A percentile compares a stretch with the other conserved stretches of the same genome.
These are phyloP conservation scores for Lomographa bimaculata DNA, from an alignment of 2,888 invertebrate genomes.

Conservation along the genomic window DNA sequence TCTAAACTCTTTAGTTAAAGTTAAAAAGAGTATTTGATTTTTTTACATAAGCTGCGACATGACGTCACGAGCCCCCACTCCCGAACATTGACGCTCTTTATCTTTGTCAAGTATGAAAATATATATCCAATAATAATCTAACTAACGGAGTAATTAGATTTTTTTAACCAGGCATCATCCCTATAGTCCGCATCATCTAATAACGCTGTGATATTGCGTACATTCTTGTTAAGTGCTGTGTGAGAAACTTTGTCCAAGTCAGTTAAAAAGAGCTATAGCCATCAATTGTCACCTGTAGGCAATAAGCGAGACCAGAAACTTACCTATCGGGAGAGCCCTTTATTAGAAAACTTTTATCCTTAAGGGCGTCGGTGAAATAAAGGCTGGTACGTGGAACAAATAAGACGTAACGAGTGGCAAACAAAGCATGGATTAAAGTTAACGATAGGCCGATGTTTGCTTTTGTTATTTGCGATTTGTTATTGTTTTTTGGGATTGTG, in stretches of 20 bases:
- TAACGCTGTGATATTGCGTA: conserved; percentile 34
- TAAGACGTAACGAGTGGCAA: conserved; percentile 68
- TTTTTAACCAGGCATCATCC: too few relatives aligned
- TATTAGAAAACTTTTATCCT: conserved; percentile 80
- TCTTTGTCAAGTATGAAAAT: too few relatives aligned
- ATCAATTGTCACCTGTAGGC: conserved; percentile 80
- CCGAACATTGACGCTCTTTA: too few relatives aligned
- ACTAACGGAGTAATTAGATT: too few relatives aligned
- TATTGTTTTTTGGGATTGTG: too few relatives aligned
- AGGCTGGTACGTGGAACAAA: conserved; percentile 75
- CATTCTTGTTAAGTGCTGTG: conserved; percentile 40
- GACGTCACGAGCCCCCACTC: too few relatives aligned
- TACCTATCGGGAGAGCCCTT: conserved; percentile 69
- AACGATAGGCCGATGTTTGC: conserved; percentile 32
- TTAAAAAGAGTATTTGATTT: too few relatives aligned
- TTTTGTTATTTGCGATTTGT: conserved; percentile 33
- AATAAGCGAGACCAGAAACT: conserved; percentile 72
- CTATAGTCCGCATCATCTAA: too few relatives aligned
- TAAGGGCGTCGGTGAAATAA: conserved; percentile 69
- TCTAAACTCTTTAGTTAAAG: too few relatives aligned
- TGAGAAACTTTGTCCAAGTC: conserved; percentile 55
- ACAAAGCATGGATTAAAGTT: conserved; percentile 38
- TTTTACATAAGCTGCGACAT: too few relatives aligned
- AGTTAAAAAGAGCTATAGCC: conserved; percentile 73
- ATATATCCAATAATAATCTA: too few relatives aligned